Base-by-base conservation (phyloP, 2,797 vertebrate species). In the Gallinago solitaria region DNA sequence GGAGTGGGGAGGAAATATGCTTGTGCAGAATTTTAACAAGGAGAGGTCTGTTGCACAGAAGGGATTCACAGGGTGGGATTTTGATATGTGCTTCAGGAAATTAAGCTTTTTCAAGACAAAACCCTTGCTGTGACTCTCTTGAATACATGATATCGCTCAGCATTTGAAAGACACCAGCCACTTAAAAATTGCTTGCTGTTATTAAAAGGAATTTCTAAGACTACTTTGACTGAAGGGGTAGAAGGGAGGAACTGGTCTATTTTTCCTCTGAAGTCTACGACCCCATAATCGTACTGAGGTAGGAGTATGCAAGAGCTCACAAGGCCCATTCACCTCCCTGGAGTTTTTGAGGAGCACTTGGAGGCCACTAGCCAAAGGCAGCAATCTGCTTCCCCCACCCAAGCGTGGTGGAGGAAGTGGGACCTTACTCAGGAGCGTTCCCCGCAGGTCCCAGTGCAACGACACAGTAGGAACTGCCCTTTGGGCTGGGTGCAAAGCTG, bases 41-140 rank as follows among this genome's bases (percentile, higher is more conserved):
- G 37, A 64, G 63, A 94, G 63, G 68, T 96, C 90, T 83, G 69
- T 80, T 93, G 94, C 37, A 79, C 50, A 73, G 75, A 95, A 95
- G 74, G 76, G 74, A 85, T 91, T 94, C 78, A 27, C 28, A 67
- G 74, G 89, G 80, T 91, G 76, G 81, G 90, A 83, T 93, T 98
- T 95, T 87, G 89, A 83, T 93, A 89, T 68, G 15, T 81, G 53
- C 51, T 80, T 95, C 83, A 89, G 95, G 96, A 96, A 96, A 97
- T 89, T 87, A 95, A 92, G 93, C 83, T 96, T 96, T 95, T 95
- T 95, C 83, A 82, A 82, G 90, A 89, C 90, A 96, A 96, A 97
- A 87, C 57, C 60, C 64, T 94, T 89, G 74, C 93, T 83, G 80
- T 41, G 79, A 68, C 41, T 92, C 35, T 88, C 63, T 81, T 84